phyloP scores from a whole-genome alignment of 1,140 invertebrate species.

The Halictus rubicundus region DNA sequence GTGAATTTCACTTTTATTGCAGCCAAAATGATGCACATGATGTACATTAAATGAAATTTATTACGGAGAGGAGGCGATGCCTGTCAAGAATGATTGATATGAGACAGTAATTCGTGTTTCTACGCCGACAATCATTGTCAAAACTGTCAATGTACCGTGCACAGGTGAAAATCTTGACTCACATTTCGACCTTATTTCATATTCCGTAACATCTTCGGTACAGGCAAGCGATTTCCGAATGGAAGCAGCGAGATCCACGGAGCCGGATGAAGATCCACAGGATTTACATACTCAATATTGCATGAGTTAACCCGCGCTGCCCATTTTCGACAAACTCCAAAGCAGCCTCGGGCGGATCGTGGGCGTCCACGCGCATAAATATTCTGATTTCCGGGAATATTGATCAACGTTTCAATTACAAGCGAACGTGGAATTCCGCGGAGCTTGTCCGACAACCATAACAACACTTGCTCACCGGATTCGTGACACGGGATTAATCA shows the following conservation, averaged over 20 bases:
- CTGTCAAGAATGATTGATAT: too few relatives aligned
- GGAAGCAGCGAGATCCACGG: slow-evolving; percentile 30
- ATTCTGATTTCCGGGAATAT: slow-evolving; percentile 59
- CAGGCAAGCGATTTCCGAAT: slow-evolving; percentile 8
- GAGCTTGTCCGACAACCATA: not conserved
- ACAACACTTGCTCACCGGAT: not conserved
- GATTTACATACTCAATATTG: slow-evolving; percentile 61
- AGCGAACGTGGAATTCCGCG: not conserved
- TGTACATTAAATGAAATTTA: too few relatives aligned
- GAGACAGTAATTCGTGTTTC: too few relatives aligned
- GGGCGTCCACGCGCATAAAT: slow-evolving; percentile 59
- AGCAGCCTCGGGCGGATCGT: slow-evolving; percentile 36
- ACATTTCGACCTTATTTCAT: too few relatives aligned
- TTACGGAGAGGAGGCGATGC: too few relatives aligned
- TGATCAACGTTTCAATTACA: slow-evolving; percentile 45
- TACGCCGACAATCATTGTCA: too few relatives aligned
- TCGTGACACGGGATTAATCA: not conserved
- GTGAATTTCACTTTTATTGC: too few relatives aligned
- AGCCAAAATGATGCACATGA: too few relatives aligned
- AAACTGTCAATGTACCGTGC: too few relatives aligned
- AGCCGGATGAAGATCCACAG: slow-evolving; percentile 44
- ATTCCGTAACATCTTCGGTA: too few relatives aligned
- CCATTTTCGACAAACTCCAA: slow-evolving; percentile 7
- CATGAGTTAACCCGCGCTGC: slow-evolving; percentile 7
- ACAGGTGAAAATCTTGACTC: too few relatives aligned